Conservation (phyloP, 2,888 invertebrate genomes). For the Caenorhabditis angaria region DNA sequence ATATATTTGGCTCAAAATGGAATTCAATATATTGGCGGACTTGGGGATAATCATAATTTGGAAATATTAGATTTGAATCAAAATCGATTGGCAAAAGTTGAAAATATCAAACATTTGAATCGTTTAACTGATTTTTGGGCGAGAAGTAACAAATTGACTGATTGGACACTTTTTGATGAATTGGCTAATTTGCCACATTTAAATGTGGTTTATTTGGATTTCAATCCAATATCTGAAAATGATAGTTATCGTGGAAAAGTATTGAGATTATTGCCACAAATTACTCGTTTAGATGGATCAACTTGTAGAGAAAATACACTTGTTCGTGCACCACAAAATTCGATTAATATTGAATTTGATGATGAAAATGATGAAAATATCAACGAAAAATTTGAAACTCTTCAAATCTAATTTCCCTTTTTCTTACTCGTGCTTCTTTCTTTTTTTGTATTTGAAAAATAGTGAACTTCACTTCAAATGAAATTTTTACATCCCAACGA, state of each 20-base stretch:
- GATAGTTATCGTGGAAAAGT: conserved; percentile 33
- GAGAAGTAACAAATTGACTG: conserved; percentile 56
- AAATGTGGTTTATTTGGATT: conserved; percentile 57
- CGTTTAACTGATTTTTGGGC: conserved; percentile 67
- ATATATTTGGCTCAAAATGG: conserved; percentile 94
- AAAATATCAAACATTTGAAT: conserved; percentile 53
- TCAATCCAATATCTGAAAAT: conserved; percentile 50
- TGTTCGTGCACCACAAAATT: conserved; percentile 35
- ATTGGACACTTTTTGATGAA: conserved; percentile 55
- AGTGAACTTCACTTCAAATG: neutral
- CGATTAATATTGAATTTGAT: conserved; percentile 18
- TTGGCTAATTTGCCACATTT: conserved; percentile 51
- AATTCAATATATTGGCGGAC: conserved; percentile 81
- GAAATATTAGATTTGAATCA: conserved; percentile 65
- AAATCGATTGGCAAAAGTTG: conserved; percentile 57
- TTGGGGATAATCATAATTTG: conserved; percentile 75
- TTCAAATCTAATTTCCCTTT: neutral
- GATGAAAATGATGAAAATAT: neutral
- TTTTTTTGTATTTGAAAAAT: conserved; percentile 12
- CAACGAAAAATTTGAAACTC: conserved; percentile 1
- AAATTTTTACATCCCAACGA: neutral
- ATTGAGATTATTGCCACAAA: conserved; percentile 47
- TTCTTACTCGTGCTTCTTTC: neutral
- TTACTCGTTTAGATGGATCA: conserved; percentile 49
- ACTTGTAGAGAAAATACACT: conserved; percentile 26